These are phyloP conservation scores for Operophtera brumata DNA, from an alignment of 2,888 invertebrate genomes.

Conservation along the genomic window DNA sequence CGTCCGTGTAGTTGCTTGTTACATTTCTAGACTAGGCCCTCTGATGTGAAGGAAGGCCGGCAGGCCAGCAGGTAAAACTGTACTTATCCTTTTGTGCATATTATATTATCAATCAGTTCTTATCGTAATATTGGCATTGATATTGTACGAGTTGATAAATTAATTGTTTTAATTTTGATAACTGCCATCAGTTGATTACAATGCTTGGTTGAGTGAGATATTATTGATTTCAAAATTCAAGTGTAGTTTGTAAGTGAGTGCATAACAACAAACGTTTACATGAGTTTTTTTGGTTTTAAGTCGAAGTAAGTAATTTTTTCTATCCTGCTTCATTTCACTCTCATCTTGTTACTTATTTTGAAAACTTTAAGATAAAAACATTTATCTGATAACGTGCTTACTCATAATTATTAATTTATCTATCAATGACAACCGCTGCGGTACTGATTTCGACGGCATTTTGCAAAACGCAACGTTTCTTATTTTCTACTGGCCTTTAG, in stretches of 20 bases:
- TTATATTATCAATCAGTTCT: constrained; percentile 38
- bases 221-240: constrained; percentile 32
- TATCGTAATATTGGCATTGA: constrained; percentile 46
- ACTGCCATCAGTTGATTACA: constrained; percentile 44
- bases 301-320: constrained; percentile 40
- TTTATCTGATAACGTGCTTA: background rate
- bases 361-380: background rate
- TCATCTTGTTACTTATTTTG: background rate
- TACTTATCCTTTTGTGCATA: background rate
- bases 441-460: too few species aligned
- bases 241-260: constrained; percentile 20
- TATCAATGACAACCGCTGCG: background rate
- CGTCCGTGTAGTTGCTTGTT: too few species aligned
- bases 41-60: too few species aligned
- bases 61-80: background rate
- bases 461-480: too few species aligned
- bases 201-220: constrained; percentile 40
- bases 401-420: background rate
- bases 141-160: constrained; percentile 43
- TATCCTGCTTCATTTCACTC: background rate
- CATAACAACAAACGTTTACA: constrained; percentile 30
- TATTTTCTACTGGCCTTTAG: too few species aligned
- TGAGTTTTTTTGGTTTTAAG: constrained; percentile 44
- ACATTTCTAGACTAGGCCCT: too few species aligned
- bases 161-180: constrained; percentile 38